These are phyloP conservation scores for Channa maculata DNA, from an alignment of 2,113 vertebrate genomes.

Conservation along the genomic window DNA sequence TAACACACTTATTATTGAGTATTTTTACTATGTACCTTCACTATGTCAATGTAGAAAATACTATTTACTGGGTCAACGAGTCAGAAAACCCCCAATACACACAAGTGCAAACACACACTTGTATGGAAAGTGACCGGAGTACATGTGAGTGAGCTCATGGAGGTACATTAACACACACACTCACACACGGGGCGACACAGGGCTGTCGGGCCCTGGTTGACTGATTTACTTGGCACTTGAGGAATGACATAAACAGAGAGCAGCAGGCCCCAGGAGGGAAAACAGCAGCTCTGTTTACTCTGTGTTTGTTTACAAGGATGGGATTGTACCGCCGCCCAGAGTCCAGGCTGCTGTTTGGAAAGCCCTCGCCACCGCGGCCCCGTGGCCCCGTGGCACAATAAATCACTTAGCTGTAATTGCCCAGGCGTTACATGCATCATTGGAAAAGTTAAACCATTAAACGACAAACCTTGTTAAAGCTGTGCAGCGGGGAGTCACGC, in stretches of 20 bases:
- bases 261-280: slow-evolving; percentile 67
- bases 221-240: slow-evolving; percentile 88
- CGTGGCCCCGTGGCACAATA: slow-evolving; percentile 66
- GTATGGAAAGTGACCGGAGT: background rate
- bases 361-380: slow-evolving; percentile 43
- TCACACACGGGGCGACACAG: slow-evolving; percentile 7
- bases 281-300: slow-evolving; percentile 72
- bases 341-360: slow-evolving; percentile 23
- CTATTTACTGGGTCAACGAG: too few relatives aligned
- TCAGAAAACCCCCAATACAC: background rate
- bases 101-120: background rate
- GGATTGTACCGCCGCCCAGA: slow-evolving; percentile 59
- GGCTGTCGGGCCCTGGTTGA: slow-evolving; percentile 85
- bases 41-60: too few relatives aligned
- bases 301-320: slow-evolving; percentile 78
- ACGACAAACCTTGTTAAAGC: slow-evolving; percentile 76
- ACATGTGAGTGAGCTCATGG: background rate
- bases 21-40: too few relatives aligned
- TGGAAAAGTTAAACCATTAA: slow-evolving; percentile 84
- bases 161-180: slow-evolving; percentile 10
- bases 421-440: slow-evolving; percentile 75
- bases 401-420: slow-evolving; percentile 82
- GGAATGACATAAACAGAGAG: slow-evolving; percentile 80
- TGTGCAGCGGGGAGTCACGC: slow-evolving; percentile 50
- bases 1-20: too few relatives aligned